phyloP scores from a whole-genome alignment of 2,888 invertebrate species.

The Latheticus oryzae region DNA sequence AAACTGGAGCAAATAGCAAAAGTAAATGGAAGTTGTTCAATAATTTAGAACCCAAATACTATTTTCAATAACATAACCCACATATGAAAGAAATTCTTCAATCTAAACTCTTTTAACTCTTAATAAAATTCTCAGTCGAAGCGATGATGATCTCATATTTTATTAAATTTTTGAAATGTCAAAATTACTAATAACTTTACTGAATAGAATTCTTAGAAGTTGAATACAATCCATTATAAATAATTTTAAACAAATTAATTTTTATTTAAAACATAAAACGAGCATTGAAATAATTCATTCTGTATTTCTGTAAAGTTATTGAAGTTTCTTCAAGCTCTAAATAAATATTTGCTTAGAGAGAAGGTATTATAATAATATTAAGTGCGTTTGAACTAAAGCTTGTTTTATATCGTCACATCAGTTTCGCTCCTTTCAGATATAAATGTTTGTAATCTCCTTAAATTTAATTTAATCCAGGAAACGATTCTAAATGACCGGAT shows the following conservation, averaged over 20 bases:
- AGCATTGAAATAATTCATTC: conserved; percentile 31
- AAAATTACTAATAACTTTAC: too few species aligned
- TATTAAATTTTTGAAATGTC: conserved; percentile 10
- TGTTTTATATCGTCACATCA: conserved; percentile 40
- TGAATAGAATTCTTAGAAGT: too few species aligned
- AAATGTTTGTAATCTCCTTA: conserved; percentile 32
- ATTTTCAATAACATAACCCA: too few species aligned
- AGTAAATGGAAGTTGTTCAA: too few species aligned
- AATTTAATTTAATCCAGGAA: conserved; percentile 25
- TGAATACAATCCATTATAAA: too few species aligned
- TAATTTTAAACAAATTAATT: not conserved
- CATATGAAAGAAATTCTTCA: too few species aligned
- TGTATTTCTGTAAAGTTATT: conserved; percentile 47
- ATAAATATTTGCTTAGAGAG: conserved; percentile 50
- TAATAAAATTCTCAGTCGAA: too few species aligned
- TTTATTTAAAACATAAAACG: conserved; percentile 16
- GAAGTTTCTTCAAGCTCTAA: conserved; percentile 48
- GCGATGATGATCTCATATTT: conserved; percentile 8
- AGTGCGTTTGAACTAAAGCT: conserved; percentile 45
- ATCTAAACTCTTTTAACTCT: too few species aligned
- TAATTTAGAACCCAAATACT: too few species aligned
- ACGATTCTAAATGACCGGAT: not conserved
- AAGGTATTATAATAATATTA: conserved; percentile 52
- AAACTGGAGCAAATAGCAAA: too few species aligned
- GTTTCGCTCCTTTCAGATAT: conserved; percentile 23